A percentile compares a stretch with the other conserved stretches of the same genome.
Conservation (phyloP, 2,113 vertebrate species). For the Anhinga rufa region DNA sequence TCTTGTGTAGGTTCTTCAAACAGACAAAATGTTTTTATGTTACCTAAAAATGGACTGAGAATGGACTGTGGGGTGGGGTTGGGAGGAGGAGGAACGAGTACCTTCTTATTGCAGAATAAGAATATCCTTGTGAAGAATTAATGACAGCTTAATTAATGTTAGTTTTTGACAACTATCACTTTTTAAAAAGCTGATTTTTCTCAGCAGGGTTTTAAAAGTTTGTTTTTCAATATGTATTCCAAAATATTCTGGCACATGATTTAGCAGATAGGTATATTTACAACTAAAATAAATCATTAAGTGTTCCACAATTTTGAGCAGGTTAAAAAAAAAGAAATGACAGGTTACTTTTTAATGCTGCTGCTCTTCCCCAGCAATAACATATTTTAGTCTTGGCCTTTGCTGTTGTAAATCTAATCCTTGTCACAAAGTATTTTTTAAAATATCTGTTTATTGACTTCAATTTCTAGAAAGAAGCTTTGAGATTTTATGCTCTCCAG, state of each 20-base stretch:
- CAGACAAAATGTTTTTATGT: not conserved
- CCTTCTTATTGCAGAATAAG: not conserved
- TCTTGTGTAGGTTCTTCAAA: not conserved
- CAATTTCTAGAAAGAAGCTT: not conserved
- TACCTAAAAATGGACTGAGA: not conserved
- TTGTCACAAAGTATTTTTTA: not conserved
- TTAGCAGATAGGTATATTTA: not conserved
- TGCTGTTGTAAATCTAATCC: not conserved
- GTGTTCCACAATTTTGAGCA: not conserved
- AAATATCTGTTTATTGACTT: not conserved
- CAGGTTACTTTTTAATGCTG: not conserved
- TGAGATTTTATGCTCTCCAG: not conserved
- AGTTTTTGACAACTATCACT: not conserved
- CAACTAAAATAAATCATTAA: not conserved
- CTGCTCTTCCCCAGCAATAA: not conserved
- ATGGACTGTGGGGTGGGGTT: fast-evolving
- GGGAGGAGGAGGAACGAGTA: not conserved
- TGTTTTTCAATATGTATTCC: not conserved
- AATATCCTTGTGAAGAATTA: not conserved
- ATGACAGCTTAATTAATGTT: not conserved
- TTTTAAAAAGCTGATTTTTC: not conserved
- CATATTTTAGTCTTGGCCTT: not conserved
- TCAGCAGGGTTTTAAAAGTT: not conserved
- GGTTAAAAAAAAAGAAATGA: not conserved
- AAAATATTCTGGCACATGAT: not conserved